Conservation (phyloP, 2,888 invertebrate genomes). For the Cryptosula pallasiana region DNA sequence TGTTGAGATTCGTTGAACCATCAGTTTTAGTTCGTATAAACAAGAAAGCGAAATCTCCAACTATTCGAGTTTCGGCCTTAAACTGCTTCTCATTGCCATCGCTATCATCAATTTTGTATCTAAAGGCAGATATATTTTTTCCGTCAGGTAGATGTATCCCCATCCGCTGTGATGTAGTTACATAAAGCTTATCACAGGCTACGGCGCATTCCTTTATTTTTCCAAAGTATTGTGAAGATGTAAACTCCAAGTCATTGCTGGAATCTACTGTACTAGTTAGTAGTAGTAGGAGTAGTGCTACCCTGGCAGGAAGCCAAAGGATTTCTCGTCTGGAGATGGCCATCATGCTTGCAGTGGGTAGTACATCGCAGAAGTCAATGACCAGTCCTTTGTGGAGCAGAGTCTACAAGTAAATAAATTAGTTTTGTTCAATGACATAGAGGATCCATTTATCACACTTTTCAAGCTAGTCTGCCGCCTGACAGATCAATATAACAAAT, state of each 20-base stretch:
- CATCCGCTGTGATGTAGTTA: not conserved
- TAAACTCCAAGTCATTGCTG: not conserved
- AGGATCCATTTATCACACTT: too few species aligned
- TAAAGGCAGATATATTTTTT: not conserved
- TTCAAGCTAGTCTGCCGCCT: too few species aligned
- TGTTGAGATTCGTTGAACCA: constrained; percentile 68
- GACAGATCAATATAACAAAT: too few species aligned
- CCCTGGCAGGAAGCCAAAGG: not conserved
- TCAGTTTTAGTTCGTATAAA: constrained; percentile 78
- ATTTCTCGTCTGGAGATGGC: not conserved
- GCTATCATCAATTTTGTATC: not conserved
- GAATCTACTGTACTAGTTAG: not conserved
- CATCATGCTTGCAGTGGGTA: not conserved
- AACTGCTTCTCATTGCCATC: constrained; percentile 77
- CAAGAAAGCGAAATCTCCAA: constrained; percentile 93
- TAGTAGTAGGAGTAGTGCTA: not conserved
- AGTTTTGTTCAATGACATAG: too few species aligned
- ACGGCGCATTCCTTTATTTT: constrained; percentile 4
- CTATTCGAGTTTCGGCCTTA: constrained; percentile 79
- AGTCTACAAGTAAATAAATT: too few species aligned
- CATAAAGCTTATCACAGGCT: constrained; percentile 20
- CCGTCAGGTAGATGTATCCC: constrained; percentile 11
- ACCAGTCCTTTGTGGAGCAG: not conserved
- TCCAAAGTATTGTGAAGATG: not conserved
- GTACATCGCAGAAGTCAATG: not conserved